Percentiles rank a stretch among this genome's conserved stretches.
These are phyloP conservation scores for Schmidtea mediterranea DNA, from an alignment of 1,140 invertebrate genomes.

Conservation along the genomic window DNA sequence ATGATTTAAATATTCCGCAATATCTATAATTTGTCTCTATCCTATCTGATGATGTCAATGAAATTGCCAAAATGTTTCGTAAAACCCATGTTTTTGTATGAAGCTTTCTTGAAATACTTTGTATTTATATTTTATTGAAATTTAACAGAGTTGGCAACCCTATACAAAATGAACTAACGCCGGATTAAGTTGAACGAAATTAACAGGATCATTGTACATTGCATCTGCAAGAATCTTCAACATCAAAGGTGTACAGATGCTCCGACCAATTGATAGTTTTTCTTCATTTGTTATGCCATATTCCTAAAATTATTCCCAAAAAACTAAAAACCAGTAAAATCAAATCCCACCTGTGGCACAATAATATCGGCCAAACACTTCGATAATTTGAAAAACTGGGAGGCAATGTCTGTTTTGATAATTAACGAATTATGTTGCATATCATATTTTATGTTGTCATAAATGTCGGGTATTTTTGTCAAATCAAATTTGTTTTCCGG, in stretches of 20 bases:
- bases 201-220: conserved; percentile 45
- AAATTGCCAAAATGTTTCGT: too few relatives aligned
- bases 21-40: too few relatives aligned
- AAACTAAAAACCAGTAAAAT: too few relatives aligned
- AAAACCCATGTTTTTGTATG: too few relatives aligned
- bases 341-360: conserved; percentile 56
- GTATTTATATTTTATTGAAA: too few relatives aligned
- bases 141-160: too few relatives aligned
- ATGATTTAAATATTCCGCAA: too few relatives aligned
- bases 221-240: conserved; percentile 84
- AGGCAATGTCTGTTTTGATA: conserved; percentile 64
- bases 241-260: conserved; percentile 76
- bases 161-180: too few relatives aligned
- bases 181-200: not conserved
- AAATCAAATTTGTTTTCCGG: conserved; percentile 73
- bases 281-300: conserved; percentile 81
- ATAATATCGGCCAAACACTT: conserved; percentile 89
- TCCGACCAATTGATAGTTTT: conserved; percentile 81
- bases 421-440: conserved; percentile 85
- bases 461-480: conserved; percentile 95
- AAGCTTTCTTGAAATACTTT: too few relatives aligned
- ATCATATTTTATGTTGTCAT: conserved; percentile 94
- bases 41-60: too few relatives aligned
- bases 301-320: too few relatives aligned
- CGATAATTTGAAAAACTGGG: conserved; percentile 72